Evolutionary conservation across 2,888 invertebrate genomes (phyloP).

Genomic region (Horisme vitalbata): DNA sequence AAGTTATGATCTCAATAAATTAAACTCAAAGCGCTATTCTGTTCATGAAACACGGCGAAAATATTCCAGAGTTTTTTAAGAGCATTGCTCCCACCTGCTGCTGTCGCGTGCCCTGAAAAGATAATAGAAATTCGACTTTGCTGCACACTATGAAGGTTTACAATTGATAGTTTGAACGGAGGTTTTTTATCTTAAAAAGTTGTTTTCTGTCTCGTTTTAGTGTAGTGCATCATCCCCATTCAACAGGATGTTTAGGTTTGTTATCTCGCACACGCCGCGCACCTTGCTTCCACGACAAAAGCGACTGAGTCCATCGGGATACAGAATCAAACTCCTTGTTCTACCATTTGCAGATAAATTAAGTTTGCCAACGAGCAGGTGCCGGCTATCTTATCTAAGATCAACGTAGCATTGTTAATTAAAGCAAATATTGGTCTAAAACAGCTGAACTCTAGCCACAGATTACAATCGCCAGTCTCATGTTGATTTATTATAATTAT

Average conservation of each 20-base stretch:
- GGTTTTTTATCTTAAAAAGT: conserved; percentile 68
- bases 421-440: conserved; percentile 50
- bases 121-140: conserved; percentile 36
- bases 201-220: conserved; percentile 57
- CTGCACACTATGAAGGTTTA: conserved; percentile 10
- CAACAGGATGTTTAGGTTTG: conserved; percentile 74
- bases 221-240: conserved; percentile 64
- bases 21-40: conserved; percentile 53
- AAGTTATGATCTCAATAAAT: conserved; percentile 41
- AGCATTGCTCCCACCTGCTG: conserved; percentile 74
- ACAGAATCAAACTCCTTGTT: conserved; percentile 60
- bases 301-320: no score
- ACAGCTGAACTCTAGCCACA: conserved; percentile 37
- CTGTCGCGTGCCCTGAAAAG: conserved; percentile 67
- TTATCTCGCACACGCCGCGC: conserved; percentile 78
- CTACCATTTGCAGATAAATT: conserved; percentile 65
- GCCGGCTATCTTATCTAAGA: conserved; percentile 62
- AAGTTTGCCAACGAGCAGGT: conserved; percentile 70
- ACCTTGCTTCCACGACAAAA: no score
- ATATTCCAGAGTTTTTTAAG: conserved; percentile 74
- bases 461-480: conserved; percentile 45
- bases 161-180: conserved; percentile 37
- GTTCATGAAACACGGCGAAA: conserved; percentile 63
- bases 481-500: conserved; percentile 40
- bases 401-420: conserved; percentile 68